Percentiles rank a stretch among this genome's conserved stretches.
Conservation (phyloP, 1,140 invertebrate genomes). For the Cylas formicarius region DNA sequence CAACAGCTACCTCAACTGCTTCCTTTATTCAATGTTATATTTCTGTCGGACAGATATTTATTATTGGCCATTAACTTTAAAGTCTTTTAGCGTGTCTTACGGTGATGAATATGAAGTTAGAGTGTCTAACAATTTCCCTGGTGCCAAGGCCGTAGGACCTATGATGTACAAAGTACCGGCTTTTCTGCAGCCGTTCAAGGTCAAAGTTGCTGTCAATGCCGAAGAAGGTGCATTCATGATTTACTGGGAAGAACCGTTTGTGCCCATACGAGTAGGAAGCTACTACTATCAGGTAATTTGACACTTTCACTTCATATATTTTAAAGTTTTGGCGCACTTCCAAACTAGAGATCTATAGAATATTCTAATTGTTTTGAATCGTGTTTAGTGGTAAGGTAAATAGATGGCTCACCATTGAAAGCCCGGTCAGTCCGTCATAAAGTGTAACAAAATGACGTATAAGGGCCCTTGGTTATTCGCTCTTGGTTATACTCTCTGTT, state of each 20-base stretch:
- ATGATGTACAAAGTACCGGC: constrained; percentile 25
- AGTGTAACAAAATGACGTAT: not conserved
- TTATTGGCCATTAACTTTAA: not conserved
- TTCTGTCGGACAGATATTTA: no score
- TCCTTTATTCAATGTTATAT: no score
- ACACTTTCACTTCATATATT: not conserved
- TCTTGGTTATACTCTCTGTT: no score
- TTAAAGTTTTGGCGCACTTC: not conserved
- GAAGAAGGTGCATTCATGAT: constrained; percentile 27
- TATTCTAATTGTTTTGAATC: no score
- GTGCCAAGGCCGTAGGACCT: constrained; percentile 20
- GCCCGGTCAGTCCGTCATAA: no score
- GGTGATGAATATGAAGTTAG: constrained; percentile 25
- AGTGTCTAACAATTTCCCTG: constrained; percentile 27
- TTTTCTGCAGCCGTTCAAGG: constrained; percentile 30
- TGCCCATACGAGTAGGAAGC: constrained; percentile 24
- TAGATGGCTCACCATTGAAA: no score
- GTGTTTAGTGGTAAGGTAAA: not conserved
- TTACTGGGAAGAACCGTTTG: constrained; percentile 32
- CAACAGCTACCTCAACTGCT: no score
- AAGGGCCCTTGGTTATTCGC: not conserved
- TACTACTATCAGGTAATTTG: constrained; percentile 28
- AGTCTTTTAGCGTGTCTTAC: constrained; percentile 19
- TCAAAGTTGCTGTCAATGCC: constrained; percentile 25
- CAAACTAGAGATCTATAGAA: not conserved